phyloP scores from a whole-genome alignment of 1,140 invertebrate species.

The Semibalanus balanoides region DNA sequence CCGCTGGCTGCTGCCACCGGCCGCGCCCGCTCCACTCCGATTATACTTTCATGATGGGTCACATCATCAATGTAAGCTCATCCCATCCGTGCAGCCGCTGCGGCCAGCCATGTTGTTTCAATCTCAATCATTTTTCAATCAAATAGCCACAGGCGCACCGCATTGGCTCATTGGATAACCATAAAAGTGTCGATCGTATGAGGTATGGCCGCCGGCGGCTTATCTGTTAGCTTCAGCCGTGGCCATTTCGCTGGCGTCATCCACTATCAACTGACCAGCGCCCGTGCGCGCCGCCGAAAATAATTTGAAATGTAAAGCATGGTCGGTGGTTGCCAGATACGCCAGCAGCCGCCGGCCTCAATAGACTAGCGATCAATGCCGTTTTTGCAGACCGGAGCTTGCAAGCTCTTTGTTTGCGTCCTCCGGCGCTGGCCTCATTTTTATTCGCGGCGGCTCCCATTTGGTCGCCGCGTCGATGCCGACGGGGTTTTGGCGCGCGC shows the following conservation, averaged over 20 bases:
- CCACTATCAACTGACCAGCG: neutral
- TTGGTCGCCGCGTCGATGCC: neutral
- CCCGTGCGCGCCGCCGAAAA: neutral
- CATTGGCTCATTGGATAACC: constrained; percentile 1
- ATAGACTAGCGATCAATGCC: neutral
- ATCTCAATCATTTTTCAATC: constrained; percentile 2
- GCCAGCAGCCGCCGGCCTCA: neutral
- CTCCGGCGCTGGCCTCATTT: neutral
- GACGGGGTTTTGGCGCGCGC: too few species aligned
- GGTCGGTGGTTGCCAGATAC: neutral
- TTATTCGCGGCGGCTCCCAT: neutral
- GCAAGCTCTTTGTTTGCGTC: neutral
- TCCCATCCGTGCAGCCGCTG: neutral
- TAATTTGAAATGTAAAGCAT: constrained; percentile 1
- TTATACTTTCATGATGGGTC: constrained; percentile 2
- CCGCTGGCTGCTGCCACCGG: too few species aligned
- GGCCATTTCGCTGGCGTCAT: neutral
- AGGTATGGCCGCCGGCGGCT: neutral
- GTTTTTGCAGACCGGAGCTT: neutral
- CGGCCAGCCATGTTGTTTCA: neutral
- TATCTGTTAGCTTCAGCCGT: neutral
- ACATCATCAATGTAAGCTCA: neutral
- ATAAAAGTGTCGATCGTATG: neutral
- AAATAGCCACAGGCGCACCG: neutral
- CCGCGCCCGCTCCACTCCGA: neutral